Conservation (phyloP, 2,888 invertebrate species). For the Lutraria lutraria region DNA sequence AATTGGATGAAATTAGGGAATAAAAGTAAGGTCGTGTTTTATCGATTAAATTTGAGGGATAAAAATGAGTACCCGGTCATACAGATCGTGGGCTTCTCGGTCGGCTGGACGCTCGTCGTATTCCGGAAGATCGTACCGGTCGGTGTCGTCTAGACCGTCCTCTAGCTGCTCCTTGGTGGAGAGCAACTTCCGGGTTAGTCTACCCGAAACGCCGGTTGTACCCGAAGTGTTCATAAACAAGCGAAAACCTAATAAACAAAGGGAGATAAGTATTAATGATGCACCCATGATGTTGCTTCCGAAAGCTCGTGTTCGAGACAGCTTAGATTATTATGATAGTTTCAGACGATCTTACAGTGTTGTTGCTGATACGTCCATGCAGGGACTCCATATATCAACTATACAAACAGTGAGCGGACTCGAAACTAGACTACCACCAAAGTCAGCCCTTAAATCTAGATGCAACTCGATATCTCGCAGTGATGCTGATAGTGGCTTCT, state of each 20-base stretch:
- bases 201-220: conserved; percentile 50
- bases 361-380: conserved; percentile 61
- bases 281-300: conserved; percentile 71
- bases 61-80: conserved; percentile 36
- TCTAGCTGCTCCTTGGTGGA: conserved; percentile 65
- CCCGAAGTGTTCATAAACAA: conserved; percentile 57
- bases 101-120: conserved; percentile 22
- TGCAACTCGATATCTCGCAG: conserved; percentile 49
- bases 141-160: conserved; percentile 54
- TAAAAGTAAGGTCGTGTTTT: background rate
- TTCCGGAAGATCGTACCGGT: conserved; percentile 22
- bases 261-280: conserved; percentile 64
- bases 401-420: conserved; percentile 57
- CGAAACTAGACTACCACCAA: conserved; percentile 39
- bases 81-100: conserved; percentile 37
- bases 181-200: conserved; percentile 58
- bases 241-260: conserved; percentile 2
- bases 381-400: conserved; percentile 66
- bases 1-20: too few relatives aligned
- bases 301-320: conserved; percentile 65
- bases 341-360: conserved; percentile 54
- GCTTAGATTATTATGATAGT: conserved; percentile 48
- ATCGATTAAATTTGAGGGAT: background rate
- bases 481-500: conserved; percentile 67
- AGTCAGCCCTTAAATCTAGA: conserved; percentile 57